Evolutionary conservation across 2,113 vertebrate species (phyloP).

Genomic region (Lycocorax pyrrhopterus): DNA sequence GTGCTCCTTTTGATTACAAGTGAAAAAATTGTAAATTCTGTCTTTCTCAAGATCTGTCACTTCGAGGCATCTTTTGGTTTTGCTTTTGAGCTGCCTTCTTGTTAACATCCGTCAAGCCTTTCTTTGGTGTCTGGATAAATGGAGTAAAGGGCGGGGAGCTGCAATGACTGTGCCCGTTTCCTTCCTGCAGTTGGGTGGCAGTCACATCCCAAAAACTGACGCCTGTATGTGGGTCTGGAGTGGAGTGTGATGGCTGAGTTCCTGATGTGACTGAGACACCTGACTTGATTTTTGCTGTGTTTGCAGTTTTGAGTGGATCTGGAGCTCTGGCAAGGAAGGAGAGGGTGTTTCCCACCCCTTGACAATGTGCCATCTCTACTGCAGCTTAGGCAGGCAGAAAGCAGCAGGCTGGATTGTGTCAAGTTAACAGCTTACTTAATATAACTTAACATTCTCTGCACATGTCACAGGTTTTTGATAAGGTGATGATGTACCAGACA

Average conservation of each 20-base stretch:
- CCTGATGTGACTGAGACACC: background rate
- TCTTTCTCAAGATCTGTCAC: background rate
- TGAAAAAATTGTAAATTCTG: background rate
- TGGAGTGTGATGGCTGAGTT: background rate
- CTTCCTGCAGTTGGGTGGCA: constrained; percentile 29
- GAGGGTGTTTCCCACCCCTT: background rate
- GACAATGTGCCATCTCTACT: background rate
- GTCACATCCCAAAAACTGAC: background rate
- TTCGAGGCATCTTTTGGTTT: constrained; percentile 14
- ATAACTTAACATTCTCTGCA: background rate
- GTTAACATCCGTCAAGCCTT: background rate
- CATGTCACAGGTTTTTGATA: constrained; percentile 26
- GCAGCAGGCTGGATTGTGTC: constrained; percentile 10
- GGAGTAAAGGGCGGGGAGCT: background rate
- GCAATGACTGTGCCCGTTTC: background rate
- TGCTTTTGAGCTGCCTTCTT: constrained; percentile 5
- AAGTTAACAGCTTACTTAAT: constrained; percentile 1
- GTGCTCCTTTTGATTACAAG: background rate
- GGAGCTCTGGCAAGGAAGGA: background rate
- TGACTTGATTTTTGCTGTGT: background rate
- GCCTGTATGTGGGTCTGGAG: background rate
- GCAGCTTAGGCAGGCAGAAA: background rate
- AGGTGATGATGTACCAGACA: constrained; percentile 24
- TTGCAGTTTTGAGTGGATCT: background rate
- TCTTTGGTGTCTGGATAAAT: background rate